Evolutionary conservation across 2,113 vertebrate species (phyloP), one percentile per base, ranked within the genome.

Genomic region (Piprites chloris): DNA sequence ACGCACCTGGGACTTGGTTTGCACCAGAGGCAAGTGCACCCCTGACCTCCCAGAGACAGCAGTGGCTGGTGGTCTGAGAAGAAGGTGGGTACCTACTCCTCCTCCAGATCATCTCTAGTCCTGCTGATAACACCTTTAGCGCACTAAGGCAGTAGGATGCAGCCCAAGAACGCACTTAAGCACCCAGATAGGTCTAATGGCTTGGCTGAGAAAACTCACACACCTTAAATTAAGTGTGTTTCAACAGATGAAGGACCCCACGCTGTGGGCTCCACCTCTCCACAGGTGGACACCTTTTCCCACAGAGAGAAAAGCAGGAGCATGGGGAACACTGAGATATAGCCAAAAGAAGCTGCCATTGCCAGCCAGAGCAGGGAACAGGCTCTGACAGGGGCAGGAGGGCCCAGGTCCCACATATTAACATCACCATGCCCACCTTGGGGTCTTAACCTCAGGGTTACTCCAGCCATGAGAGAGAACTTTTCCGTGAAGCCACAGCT

Each of bases 401-500:
- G 79, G 35, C 35, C 33, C 0, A 1, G n/a, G 63, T 20, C 49
- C 49, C 10, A 1, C 9, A n/a, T 5, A 2, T 0, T 27, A 35
- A n/a, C 56, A 85, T 18, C 56, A 15, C 17, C 10, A 11, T 10
- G 17, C 27, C 32, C 50, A 18, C 11, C 24, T 7, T 12, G 11
- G 14, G 35, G 23, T 33, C 50, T 42, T 15, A 69, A 69, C 30
- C 62, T 13, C 5, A 4, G 6, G 27, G 22, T 42, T 32, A 74
- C 52, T 58, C 39, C 80, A 78, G 71, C 10, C 47, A 67, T 0
- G 0, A 12, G 20, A 14, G 27, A 75, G 66, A 52, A 79, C 59
- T n/a, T 52, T 41, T 32, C 55, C 0, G 0, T 14, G 49, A 76
- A 82, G 66, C 61, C 56, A 14, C 0, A 0, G 74, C 75, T 56